Conservation (phyloP, 2,113 vertebrate genomes). For the Balaeniceps rex region DNA sequence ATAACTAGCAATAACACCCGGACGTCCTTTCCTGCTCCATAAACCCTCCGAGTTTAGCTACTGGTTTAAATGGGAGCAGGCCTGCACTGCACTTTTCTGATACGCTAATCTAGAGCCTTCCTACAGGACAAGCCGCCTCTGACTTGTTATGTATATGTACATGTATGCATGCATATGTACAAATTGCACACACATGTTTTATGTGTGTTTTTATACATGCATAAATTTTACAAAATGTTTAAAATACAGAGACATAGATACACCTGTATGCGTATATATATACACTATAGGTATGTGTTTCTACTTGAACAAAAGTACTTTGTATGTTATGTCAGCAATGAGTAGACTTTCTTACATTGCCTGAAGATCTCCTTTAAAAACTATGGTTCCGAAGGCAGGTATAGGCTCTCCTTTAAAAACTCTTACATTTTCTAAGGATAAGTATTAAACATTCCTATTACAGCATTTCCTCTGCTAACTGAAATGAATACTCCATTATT, state of each 20-base stretch:
- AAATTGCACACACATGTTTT: fast-evolving
- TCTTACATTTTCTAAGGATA: background rate
- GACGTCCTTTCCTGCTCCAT: fast-evolving
- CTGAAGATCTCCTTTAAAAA: background rate
- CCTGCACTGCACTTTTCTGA: fast-evolving
- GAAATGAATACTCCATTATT: background rate
- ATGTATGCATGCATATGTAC: fast-evolving
- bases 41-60: fast-evolving
- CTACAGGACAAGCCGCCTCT: fast-evolving
- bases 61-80: background rate
- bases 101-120: fast-evolving
- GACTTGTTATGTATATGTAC: fast-evolving
- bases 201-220: fast-evolving
- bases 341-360: fast-evolving
- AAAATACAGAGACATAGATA: background rate
- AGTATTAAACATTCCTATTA: background rate
- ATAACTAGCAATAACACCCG: fast-evolving
- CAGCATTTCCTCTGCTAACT: background rate
- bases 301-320: background rate
- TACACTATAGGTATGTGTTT: background rate
- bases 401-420: background rate
- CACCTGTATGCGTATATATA: fast-evolving
- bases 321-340: background rate
- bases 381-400: background rate
- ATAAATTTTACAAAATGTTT: background rate